A percentile compares a stretch with the other conserved stretches of the same genome.
Evolutionary conservation across 2,888 invertebrate genomes (phyloP).

Genomic region (Drosophila lutescens): DNA sequence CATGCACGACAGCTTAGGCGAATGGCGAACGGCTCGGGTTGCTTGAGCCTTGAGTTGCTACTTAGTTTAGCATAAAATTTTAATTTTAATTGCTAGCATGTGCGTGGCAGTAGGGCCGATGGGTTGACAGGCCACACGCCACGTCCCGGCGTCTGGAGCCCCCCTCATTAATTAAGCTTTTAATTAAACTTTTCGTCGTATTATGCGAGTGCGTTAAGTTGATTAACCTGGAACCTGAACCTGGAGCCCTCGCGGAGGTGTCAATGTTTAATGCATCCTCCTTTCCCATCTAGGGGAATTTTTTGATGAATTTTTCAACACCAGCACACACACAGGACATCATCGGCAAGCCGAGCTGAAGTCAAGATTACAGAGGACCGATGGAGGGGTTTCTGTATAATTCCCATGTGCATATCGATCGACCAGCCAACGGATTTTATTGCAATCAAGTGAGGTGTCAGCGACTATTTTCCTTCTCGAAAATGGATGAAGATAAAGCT

Average conservation of each 20-base stretch:
- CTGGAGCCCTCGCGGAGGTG: slow-evolving; percentile 40
- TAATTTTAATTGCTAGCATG: slow-evolving; percentile 79
- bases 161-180: slow-evolving; percentile 74
- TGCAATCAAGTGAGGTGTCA: slow-evolving; percentile 45
- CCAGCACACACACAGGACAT: slow-evolving; percentile 1
- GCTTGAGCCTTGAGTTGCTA: slow-evolving; percentile 56
- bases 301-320: slow-evolving; percentile 58
- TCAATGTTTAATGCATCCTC: slow-evolving; percentile 69
- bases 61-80: slow-evolving; percentile 80
- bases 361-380: slow-evolving; percentile 13
- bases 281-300: neutral
- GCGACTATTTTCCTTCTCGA: slow-evolving; percentile 13
- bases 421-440: slow-evolving; percentile 9
- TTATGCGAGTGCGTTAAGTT: slow-evolving; percentile 74
- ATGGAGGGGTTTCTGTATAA: slow-evolving; percentile 19
- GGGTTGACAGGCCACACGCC: slow-evolving; percentile 44
- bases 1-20: slow-evolving; percentile 14
- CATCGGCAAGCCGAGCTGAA: neutral
- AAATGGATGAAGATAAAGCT: slow-evolving; percentile 16
- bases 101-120: slow-evolving; percentile 68
- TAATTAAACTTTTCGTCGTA: slow-evolving; percentile 75
- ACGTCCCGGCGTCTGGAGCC: slow-evolving; percentile 8
- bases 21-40: neutral
- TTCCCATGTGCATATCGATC: slow-evolving; percentile 48
- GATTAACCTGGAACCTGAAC: slow-evolving; percentile 61